Conservation (phyloP, 2,888 invertebrate genomes). For the Andrena bicolor region DNA sequence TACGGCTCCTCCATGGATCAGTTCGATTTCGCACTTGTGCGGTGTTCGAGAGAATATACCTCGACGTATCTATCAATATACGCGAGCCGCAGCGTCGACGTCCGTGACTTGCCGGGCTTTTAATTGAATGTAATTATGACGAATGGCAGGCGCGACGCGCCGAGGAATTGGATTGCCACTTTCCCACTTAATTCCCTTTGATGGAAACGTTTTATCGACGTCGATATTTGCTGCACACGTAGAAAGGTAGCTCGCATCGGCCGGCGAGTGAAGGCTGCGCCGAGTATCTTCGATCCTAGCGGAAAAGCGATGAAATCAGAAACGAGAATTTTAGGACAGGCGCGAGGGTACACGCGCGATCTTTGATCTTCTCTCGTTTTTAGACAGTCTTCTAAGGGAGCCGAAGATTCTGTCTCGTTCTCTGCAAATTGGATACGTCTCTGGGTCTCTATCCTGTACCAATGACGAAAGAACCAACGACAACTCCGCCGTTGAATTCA, state of each 20-base stretch:
- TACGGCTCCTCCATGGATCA: slow-evolving; percentile 70
- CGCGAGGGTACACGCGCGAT: not conserved
- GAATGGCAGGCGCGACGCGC: slow-evolving; percentile 44
- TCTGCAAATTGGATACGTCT: slow-evolving; percentile 47
- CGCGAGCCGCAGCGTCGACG: slow-evolving; percentile 36
- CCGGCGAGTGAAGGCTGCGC: not conserved
- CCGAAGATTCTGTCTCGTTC: not conserved
- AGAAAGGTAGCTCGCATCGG: not conserved
- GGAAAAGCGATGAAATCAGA: not conserved
- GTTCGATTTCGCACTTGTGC: slow-evolving; percentile 71
- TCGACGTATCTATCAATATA: slow-evolving; percentile 39
- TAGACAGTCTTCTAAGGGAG: not conserved
- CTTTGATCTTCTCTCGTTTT: not conserved
- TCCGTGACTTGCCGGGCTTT: slow-evolving; percentile 53
- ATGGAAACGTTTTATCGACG: slow-evolving; percentile 28
- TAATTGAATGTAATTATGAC: slow-evolving; percentile 69
- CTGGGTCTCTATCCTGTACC: slow-evolving; percentile 6
- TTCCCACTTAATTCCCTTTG: slow-evolving; percentile 57
- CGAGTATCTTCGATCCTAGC: not conserved
- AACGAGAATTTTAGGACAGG: not conserved
- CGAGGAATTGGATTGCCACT: slow-evolving; percentile 63
- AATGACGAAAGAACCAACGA: slow-evolving; percentile 20
- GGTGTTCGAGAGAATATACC: slow-evolving; percentile 37
- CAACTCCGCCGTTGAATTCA: slow-evolving; percentile 71
- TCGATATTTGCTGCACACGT: not conserved